Percentiles rank a stretch among this genome's conserved stretches.
Conservation (phyloP, 2,113 vertebrate species). For the Clarias macrocephalus region DNA sequence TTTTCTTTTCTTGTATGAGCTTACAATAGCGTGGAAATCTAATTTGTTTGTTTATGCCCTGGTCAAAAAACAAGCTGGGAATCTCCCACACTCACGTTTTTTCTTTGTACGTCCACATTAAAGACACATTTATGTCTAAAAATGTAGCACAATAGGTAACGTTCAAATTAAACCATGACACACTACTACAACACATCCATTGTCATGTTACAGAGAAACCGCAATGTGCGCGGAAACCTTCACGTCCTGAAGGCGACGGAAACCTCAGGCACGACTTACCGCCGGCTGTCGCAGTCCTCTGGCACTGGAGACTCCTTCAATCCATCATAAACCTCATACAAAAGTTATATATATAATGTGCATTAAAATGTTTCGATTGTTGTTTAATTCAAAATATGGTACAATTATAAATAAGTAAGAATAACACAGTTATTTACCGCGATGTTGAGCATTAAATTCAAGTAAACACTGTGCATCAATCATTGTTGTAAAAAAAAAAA, state of each 20-base stretch:
- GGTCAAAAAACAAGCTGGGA: too few relatives aligned
- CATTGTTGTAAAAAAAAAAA: neutral
- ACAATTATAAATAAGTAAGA: neutral
- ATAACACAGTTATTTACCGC: neutral
- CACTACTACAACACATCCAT: too few relatives aligned
- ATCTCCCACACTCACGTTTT: too few relatives aligned
- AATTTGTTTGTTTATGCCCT: too few relatives aligned
- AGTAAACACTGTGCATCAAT: neutral
- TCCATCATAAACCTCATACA: neutral
- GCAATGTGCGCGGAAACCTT: neutral
- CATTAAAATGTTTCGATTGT: too few relatives aligned
- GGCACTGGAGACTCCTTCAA: neutral
- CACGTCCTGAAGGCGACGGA: neutral
- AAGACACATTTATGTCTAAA: too few relatives aligned
- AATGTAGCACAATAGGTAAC: too few relatives aligned
- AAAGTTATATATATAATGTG: neutral
- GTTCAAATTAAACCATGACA: too few relatives aligned
- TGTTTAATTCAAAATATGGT: neutral
- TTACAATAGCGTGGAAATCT: too few relatives aligned
- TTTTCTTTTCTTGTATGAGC: too few relatives aligned
- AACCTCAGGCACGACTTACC: neutral
- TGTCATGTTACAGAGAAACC: neutral
- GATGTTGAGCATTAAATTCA: neutral
- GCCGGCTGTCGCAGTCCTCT: neutral
- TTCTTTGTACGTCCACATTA: too few relatives aligned